These are phyloP conservation scores for Polypedilum pembai DNA, from an alignment of 1,140 invertebrate species.

Conservation along the genomic window DNA sequence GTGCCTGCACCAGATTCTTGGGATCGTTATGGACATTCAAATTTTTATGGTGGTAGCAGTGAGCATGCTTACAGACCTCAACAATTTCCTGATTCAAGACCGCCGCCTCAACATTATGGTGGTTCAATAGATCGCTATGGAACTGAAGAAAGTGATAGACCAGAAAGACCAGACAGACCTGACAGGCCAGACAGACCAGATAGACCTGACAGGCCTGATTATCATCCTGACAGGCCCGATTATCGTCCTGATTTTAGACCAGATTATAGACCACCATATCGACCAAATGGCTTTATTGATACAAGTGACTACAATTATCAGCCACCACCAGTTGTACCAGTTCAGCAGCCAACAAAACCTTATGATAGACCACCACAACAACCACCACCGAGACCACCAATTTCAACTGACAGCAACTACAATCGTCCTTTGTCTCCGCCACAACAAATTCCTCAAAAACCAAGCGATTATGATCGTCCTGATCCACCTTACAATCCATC, in stretches of 20 bases:
- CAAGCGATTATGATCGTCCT: constrained; percentile 36
- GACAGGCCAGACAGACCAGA: background rate
- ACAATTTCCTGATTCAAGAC: background rate
- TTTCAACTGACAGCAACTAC: background rate
- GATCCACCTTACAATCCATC: constrained; percentile 37
- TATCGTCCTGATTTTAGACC: background rate
- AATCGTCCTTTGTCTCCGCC: constrained; percentile 32
- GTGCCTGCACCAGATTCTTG: background rate
- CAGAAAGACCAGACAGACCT: too few relatives aligned
- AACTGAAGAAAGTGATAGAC: background rate
- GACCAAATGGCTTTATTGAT: background rate
- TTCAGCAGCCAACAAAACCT: constrained; percentile 15
- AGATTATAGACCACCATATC: background rate
- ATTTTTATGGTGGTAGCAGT: background rate
- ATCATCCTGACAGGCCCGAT: background rate
- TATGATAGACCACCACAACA: constrained; percentile 14
- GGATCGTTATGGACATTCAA: background rate
- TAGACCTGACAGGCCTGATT: too few relatives aligned
- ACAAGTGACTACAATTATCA: background rate
- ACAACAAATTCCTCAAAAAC: constrained; percentile 27
- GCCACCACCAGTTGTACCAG: constrained; percentile 25
- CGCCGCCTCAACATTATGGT: background rate
- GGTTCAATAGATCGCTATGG: background rate
- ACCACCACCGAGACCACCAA: constrained; percentile 15
- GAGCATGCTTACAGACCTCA: background rate